Percentiles rank a stretch among this genome's conserved stretches.
phyloP scores from a whole-genome alignment of 2,113 vertebrate genomes.

The Nettapus auritus region DNA sequence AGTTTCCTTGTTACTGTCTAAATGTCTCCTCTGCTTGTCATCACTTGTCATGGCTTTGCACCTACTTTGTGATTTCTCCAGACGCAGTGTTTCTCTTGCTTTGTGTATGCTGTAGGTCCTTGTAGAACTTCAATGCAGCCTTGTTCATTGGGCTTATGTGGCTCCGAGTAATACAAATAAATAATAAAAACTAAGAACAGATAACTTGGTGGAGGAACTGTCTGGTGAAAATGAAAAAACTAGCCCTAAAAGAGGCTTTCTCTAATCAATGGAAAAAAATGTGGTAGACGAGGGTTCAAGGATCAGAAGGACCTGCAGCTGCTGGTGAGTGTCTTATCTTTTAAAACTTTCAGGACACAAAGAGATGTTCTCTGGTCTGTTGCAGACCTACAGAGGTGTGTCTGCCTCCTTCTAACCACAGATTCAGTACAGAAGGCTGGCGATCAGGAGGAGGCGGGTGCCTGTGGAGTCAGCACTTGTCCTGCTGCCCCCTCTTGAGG shows the following conservation, averaged over 20 bases:
- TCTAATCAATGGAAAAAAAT: background rate
- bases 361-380: background rate
- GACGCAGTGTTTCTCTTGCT: background rate
- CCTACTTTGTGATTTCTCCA: background rate
- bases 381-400: fast-evolving
- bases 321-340: background rate
- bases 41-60: background rate
- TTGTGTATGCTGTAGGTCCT: background rate
- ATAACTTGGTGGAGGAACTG: background rate
- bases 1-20: background rate
- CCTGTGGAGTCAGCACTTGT: background rate
- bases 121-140: background rate
- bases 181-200: background rate
- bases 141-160: background rate
- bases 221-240: background rate
- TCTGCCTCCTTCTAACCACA: background rate
- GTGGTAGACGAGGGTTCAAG: background rate
- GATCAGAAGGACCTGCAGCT: background rate
- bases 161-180: background rate
- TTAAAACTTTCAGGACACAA: background rate
- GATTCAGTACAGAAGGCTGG: background rate
- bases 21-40: background rate
- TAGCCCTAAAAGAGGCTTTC: background rate
- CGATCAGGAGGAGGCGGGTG: background rate
- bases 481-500: background rate